Base-by-base conservation (phyloP, 2,888 invertebrate species). In the Apodemia hepburni region DNA sequence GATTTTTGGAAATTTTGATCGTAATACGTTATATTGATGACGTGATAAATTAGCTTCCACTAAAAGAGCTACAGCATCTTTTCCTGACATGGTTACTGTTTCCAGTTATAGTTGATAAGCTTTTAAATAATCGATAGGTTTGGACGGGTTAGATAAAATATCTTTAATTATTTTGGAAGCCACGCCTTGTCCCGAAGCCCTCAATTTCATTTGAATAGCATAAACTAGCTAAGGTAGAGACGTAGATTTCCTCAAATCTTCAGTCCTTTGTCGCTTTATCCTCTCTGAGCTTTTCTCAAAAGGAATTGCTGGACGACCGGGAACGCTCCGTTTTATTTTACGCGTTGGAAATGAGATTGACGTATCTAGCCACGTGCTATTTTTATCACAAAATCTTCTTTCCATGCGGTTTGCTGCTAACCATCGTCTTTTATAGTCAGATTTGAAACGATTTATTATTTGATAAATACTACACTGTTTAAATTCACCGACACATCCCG, bases 61-160 rank as follows among this genome's bases (percentile, higher is more conserved):
- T 38, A 35, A 58, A 58, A 35, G 58, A 29, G 35, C 58, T 58
- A 35, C 58, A 58, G 58, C 58, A n/a, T 58, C 17, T 8, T n/a
- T 38, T 58, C 38, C 58, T 33, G 58, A 58, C 35, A 57, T 57
- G 22, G 35, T 38, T 18, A 58, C 18, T 58, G 58, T 58, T 58
- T 58, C 58, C 8, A 58, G 58, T 58, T 38, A 58, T 18, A 18
- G 58, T 58, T 58, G 58, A 98, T 86, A 94, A 98, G 45, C 89
- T 98, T 63, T 59, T 35, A 49, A 59, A 59, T 60, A 47, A 38
- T 51, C 17, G 15, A 11, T 57, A 59, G 18, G 17, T 33, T 22
- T 51, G n/a, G 22, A 51, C 51, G 51, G 51, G 11, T 22, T 8
- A 7, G 51, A 51, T 18, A 51, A 18, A 51, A 51, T 22, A 11